Conservation (phyloP, 1,140 invertebrate genomes). For the Platorchestia sp. region DNA sequence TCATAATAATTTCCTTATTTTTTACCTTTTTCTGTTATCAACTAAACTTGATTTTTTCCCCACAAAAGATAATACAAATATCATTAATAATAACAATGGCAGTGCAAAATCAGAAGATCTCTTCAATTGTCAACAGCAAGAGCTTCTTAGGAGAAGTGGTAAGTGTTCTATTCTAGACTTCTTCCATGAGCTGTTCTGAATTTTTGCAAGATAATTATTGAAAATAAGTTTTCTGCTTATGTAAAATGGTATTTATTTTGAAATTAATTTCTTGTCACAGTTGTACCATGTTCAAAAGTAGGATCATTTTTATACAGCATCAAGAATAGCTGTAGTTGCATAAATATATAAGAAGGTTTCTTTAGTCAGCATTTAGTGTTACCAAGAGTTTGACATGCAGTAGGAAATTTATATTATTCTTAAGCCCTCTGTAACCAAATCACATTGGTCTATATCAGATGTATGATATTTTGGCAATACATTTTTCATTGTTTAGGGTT, state of each 20-base stretch:
- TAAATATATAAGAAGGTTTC: too few species aligned
- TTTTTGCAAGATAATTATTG: background rate
- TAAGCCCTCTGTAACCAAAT: too few species aligned
- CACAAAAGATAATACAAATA: background rate
- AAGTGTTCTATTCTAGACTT: background rate
- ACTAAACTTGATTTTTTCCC: background rate
- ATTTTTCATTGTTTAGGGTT: too few species aligned
- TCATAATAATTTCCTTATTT: background rate
- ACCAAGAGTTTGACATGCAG: too few species aligned
- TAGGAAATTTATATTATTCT: too few species aligned
- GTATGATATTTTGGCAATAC: too few species aligned
- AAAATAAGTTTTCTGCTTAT: background rate
- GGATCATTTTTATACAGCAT: background rate
- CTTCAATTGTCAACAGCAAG: background rate
- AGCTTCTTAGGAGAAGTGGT: conserved; percentile 45
- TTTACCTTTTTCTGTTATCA: background rate
- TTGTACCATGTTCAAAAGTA: background rate
- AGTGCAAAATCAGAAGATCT: background rate
- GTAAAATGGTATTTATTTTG: background rate
- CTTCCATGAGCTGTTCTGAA: background rate
- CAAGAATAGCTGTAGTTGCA: background rate
- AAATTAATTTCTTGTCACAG: background rate
- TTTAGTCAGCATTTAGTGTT: too few species aligned
- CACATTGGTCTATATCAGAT: too few species aligned
- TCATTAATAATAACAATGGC: background rate